A percentile compares a stretch with the other conserved stretches of the same genome.
phyloP scores from a whole-genome alignment of 2,888 invertebrate species.

The Cosmia trapezina region DNA sequence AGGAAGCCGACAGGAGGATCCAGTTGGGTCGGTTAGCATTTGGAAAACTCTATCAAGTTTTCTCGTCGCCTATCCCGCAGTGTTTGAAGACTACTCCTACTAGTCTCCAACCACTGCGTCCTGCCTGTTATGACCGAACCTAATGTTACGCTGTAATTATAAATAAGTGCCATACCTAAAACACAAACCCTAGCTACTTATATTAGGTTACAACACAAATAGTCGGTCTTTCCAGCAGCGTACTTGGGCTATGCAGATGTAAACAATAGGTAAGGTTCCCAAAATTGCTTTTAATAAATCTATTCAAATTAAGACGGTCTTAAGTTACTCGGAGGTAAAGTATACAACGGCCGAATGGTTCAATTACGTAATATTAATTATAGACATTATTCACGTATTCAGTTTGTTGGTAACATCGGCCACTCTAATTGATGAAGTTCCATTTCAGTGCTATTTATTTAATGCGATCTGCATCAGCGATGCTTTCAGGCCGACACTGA shows the following conservation, averaged over 20 bases:
- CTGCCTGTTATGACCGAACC: too few species aligned
- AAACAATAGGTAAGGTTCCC: constrained; percentile 31
- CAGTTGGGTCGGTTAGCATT: too few species aligned
- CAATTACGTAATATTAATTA: constrained; percentile 62
- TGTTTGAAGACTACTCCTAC: too few species aligned
- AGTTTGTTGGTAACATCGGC: constrained; percentile 49
- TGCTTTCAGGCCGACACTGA: constrained; percentile 44
- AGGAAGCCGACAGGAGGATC: too few species aligned
- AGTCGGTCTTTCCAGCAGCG: not conserved
- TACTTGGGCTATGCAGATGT: not conserved
- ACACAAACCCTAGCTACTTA: not conserved
- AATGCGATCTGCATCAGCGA: constrained; percentile 68
- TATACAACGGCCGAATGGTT: constrained; percentile 52
- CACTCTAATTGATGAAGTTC: constrained; percentile 67
- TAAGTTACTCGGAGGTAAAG: constrained; percentile 47
- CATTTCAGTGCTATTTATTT: constrained; percentile 67
- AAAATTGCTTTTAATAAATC: constrained; percentile 57
- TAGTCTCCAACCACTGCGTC: too few species aligned
- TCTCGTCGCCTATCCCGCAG: too few species aligned
- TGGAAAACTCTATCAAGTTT: too few species aligned
- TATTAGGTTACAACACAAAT: not conserved
- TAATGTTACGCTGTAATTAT: not conserved
- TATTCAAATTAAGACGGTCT: constrained; percentile 53
- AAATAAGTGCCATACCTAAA: not conserved
- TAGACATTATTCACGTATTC: constrained; percentile 59